Conservation (phyloP, 2,113 vertebrate genomes). For the Pomatostomus ruficeps region DNA sequence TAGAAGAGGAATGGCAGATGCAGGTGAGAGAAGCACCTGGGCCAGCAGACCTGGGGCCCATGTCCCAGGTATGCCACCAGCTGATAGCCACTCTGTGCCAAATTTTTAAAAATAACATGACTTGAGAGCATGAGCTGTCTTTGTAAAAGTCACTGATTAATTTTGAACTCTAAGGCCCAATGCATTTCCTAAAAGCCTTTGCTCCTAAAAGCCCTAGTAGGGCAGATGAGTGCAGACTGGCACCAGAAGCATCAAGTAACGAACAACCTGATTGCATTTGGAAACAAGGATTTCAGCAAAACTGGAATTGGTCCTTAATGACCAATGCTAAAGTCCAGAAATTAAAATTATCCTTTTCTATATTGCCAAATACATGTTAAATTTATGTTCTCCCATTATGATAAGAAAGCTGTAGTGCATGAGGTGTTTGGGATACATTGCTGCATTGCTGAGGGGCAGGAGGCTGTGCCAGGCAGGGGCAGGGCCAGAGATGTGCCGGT, state of each 20-base stretch:
- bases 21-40: neutral
- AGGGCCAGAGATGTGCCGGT: neutral
- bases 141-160: neutral
- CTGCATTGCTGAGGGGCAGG: neutral
- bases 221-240: neutral
- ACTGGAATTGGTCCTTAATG: neutral
- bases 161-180: neutral
- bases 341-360: neutral
- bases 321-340: neutral
- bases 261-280: neutral
- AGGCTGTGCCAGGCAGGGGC: neutral
- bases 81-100: neutral
- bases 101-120: neutral
- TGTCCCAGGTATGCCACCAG: neutral
- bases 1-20: neutral
- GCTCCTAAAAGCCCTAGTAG: neutral
- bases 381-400: neutral
- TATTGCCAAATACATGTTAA: neutral
- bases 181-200: neutral
- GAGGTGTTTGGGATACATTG: neutral
- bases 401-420: neutral
- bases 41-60: neutral
- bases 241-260: neutral
- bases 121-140: neutral
- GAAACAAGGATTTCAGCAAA: neutral